Base-by-base conservation (phyloP, 2,113 vertebrate genomes). In the Acrocephalus arundinaceus region DNA sequence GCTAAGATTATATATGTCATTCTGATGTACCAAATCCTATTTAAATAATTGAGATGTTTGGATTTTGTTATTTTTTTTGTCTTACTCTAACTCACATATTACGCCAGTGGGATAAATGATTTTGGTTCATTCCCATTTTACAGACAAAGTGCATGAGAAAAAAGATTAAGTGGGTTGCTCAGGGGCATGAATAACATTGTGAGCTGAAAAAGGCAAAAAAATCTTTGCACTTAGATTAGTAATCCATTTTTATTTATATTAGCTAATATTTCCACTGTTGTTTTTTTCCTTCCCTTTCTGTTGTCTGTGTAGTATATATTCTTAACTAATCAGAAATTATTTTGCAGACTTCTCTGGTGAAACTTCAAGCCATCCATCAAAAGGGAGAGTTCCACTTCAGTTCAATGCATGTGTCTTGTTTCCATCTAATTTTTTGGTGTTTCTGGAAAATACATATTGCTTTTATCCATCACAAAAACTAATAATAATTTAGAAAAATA, bases 31-130 rank as follows among this genome's bases (percentile, higher is more conserved):
- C 72, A 91, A 97, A 96, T 97, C 96, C 93, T 97, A 89, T 97
- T 98, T 96, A 97, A 98, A 97, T 96, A 98, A 98, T 97, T 97
- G 95, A 98, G 59, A 74, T 87, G 71, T 74, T 90, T 89, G 68
- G 43, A 91, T 96, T 94, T 94, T 93, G 89, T 87, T 96, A 52
- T 95, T 97, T 97, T 97, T 97, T 97, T 96, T 95, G 90, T 96
- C 80, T 97, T 95, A 91, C 41, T 97, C 89, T 91, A 96, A 33
- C 80, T 93, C 94, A 77, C 76, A 39, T 96, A 92, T 96, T 96
- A 46, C 51, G 90, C 84, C 57, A 75, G 45, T 75, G 84, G 96
- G 95, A 94, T 96, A 96, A 94, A 91, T 93, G 41, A 68, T 61
- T 30, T 88, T 93, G 80, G 62, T 81, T 92, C 70, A 54, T 86